Percentiles rank a stretch among this genome's conserved stretches.
These are phyloP conservation scores for Sebastes nivosus DNA, from an alignment of 2,797 vertebrate species.

Conservation along the genomic window DNA sequence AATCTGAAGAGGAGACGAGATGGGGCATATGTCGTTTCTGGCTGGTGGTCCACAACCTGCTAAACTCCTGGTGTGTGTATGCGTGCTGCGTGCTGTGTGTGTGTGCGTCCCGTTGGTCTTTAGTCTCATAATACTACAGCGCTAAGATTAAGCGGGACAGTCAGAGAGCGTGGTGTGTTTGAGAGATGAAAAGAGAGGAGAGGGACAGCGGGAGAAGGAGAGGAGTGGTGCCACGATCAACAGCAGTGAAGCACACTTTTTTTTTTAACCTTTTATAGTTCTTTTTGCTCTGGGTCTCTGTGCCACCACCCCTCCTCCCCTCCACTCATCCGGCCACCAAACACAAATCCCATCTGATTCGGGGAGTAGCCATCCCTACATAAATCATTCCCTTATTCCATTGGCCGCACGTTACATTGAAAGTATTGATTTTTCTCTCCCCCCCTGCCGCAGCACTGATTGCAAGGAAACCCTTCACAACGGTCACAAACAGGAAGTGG, in stretches of 20 bases:
- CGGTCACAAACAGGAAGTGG: conserved; percentile 86
- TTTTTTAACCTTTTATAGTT: conserved; percentile 58
- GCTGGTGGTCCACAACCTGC: conserved; percentile 83
- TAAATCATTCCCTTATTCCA: conserved; percentile 98
- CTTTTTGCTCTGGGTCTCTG: conserved; percentile 66
- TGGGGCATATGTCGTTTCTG: conserved; percentile 84
- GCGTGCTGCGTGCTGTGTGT: conserved; percentile 30
- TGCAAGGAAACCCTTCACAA: conserved; percentile 93
- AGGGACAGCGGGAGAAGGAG: conserved; percentile 40
- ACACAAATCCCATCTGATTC: conserved; percentile 91
- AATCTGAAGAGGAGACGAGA: conserved; percentile 83
- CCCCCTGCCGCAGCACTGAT: conserved; percentile 82
- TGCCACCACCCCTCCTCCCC: conserved; percentile 74
- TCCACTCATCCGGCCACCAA: conserved; percentile 78
- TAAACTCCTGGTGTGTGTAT: conserved; percentile 75
- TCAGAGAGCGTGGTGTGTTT: conserved; percentile 59
- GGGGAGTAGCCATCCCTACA: conserved; percentile 91
- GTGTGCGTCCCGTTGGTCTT: conserved; percentile 46
- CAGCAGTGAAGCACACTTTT: conserved; percentile 56
- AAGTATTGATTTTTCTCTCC: conserved; percentile 93
- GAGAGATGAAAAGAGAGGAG: conserved; percentile 48
- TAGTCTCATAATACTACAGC: conserved; percentile 78
- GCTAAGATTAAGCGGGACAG: conserved; percentile 82
- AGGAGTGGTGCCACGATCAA: conserved; percentile 48
- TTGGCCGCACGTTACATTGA: conserved; percentile 96